A percentile compares a stretch with the other conserved stretches of the same genome.
Conservation (phyloP, 2,113 vertebrate species). For the Cyprinodon variegatus region DNA sequence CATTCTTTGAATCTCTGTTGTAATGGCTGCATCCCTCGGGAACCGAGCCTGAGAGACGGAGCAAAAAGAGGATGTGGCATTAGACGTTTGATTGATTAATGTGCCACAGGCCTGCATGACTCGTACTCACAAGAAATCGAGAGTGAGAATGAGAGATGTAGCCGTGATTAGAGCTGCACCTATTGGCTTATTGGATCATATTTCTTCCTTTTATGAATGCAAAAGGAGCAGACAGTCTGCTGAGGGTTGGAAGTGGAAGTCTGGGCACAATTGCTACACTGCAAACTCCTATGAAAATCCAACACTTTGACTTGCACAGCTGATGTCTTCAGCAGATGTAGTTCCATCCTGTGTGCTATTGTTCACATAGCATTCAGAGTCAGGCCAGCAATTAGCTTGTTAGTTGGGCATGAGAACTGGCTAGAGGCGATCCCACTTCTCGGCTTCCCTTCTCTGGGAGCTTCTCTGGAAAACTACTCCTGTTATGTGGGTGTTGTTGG, state of each 20-base stretch:
- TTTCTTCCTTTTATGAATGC: constrained; percentile 14
- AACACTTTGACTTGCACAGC: constrained; percentile 46
- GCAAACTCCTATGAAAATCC: constrained; percentile 38
- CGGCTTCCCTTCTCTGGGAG: constrained; percentile 32
- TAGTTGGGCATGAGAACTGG: constrained; percentile 57
- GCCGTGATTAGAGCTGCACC: constrained; percentile 32
- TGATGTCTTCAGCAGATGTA: constrained; percentile 56
- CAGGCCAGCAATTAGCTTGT: constrained; percentile 37
- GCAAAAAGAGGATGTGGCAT: constrained; percentile 26
- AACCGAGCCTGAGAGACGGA: constrained; percentile 29
- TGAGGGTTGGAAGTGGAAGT: constrained; percentile 32
- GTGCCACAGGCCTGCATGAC: constrained; percentile 39
- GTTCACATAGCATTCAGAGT: constrained; percentile 34
- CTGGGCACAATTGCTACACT: constrained; percentile 2
- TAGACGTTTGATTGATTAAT: constrained; percentile 50
- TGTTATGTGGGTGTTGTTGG: constrained; percentile 7
- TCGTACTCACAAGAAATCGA: background rate
- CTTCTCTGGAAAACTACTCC: constrained; percentile 42
- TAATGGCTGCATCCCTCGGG: constrained; percentile 39
- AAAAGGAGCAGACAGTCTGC: background rate
- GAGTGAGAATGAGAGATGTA: background rate
- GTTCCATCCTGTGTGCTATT: constrained; percentile 23
- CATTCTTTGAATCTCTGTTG: constrained; percentile 32
- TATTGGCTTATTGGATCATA: constrained; percentile 15
- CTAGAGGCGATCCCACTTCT: constrained; percentile 43